phyloP scores from a whole-genome alignment of 2,888 invertebrate species.

The Tubulanus polymorphus region DNA sequence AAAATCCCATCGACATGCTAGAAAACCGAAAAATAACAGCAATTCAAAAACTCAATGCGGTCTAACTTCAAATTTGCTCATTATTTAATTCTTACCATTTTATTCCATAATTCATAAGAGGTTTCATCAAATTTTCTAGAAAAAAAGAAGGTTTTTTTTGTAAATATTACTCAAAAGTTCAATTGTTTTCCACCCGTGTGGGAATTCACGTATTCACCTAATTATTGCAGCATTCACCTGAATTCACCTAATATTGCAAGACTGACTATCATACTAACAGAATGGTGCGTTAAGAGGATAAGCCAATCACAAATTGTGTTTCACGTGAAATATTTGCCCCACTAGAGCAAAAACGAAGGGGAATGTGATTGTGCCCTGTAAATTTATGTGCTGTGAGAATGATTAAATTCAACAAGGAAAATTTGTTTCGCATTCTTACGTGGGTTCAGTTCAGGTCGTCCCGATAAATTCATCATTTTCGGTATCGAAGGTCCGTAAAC shows the following conservation, averaged over 20 bases:
- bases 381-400: too few relatives aligned
- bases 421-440: slow-evolving; percentile 49
- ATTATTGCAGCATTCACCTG: background rate
- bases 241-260: background rate
- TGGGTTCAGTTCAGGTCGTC: slow-evolving; percentile 73
- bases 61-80: background rate
- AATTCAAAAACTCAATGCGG: background rate
- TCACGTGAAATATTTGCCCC: too few relatives aligned
- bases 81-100: slow-evolving; percentile 72
- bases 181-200: background rate
- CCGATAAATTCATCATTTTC: slow-evolving; percentile 87
- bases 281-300: too few relatives aligned
- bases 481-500: slow-evolving; percentile 93
- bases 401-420: too few relatives aligned
- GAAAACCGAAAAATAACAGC: slow-evolving; percentile 20
- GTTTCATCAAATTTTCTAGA: slow-evolving; percentile 75
- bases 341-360: too few relatives aligned
- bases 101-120: slow-evolving; percentile 83
- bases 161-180: background rate
- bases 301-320: too few relatives aligned
- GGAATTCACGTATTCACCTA: background rate
- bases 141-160: slow-evolving; percentile 13
- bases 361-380: too few relatives aligned
- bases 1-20: slow-evolving; percentile 93
- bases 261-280: too few relatives aligned